Evolutionary conservation across 2,888 invertebrate genomes (phyloP), one percentile per base, ranked within the genome.

Genomic region (Periphyllus acericola): DNA sequence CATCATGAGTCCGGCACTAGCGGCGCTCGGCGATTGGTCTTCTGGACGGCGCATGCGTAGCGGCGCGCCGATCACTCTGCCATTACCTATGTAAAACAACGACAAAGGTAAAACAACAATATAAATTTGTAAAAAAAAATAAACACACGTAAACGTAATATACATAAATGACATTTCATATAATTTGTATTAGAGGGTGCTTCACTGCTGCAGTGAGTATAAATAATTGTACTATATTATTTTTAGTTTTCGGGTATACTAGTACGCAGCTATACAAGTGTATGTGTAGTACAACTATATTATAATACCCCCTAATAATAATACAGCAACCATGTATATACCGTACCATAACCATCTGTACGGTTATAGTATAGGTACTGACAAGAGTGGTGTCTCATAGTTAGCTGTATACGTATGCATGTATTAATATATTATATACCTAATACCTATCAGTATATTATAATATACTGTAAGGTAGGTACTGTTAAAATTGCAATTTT

Each of bases 1-100:
- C 90, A 90, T 90, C 89, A 90, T 90, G 89, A 90, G 90, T 89
- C 90, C 90, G 89, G 90, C 87, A 81, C 81, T 87, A 89, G 87
- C 89, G 89, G 89, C 89, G 89, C 89, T 89, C 89, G 89, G 89
- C 86, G 90, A 90, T 90, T 90, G 90, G 90, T 90, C 90, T 88
- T 89, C 89, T 76, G 89, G 87, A 75, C 89, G 89, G 89, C 90
- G 90, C 90, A 90, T 90, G 90, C 90, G 90, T 89, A 88, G 83
- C 55, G 83, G 72, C 17, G 89, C 78, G 19, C 89, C 80, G 87
- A 87, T 88, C 84, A 89, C 89, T 86, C 89, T 87, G 87, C 87
- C 87, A 87, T 87, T 87, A 87, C 87, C 81, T 87, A 75, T 81
- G 79, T 9, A 80, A 36, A 80, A 86, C n/a, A 71, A 83, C 5